Conservation (phyloP, 2,888 invertebrate genomes). For the Aphidius colemani region DNA sequence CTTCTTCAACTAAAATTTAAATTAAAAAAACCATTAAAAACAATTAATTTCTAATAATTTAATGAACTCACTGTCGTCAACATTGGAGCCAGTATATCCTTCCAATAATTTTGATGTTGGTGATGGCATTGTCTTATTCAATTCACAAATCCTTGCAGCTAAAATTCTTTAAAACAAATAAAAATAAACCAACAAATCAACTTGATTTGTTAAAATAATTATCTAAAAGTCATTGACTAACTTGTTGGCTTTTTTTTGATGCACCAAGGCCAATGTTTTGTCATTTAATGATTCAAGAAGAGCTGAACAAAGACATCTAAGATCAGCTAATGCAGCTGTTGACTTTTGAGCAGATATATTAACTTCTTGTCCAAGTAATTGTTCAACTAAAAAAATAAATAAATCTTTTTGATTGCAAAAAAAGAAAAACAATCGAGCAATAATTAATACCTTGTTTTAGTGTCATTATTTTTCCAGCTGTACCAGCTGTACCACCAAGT, state of each 20-base stretch:
- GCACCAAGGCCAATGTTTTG: slow-evolving; percentile 80
- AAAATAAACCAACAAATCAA: slow-evolving; percentile 15
- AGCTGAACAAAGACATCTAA: slow-evolving; percentile 78
- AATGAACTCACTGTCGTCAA: slow-evolving; percentile 51
- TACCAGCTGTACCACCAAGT: slow-evolving; percentile 69
- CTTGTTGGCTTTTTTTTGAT: slow-evolving; percentile 82
- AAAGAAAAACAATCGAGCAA: slow-evolving; percentile 60
- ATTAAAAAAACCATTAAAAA: too few species aligned
- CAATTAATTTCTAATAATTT: too few species aligned
- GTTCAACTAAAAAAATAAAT: slow-evolving; percentile 67
- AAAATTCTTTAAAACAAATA: slow-evolving; percentile 68
- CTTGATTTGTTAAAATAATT: too few species aligned
- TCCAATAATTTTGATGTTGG: slow-evolving; percentile 73
- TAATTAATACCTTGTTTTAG: slow-evolving; percentile 68
- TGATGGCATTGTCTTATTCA: slow-evolving; percentile 77
- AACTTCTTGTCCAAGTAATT: slow-evolving; percentile 71
- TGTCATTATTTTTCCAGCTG: slow-evolving; percentile 74
- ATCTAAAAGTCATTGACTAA: too few species aligned
- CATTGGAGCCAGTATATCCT: slow-evolving; percentile 64
- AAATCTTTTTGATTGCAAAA: slow-evolving; percentile 5
- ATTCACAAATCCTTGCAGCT: slow-evolving; percentile 79
- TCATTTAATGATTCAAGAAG: slow-evolving; percentile 84
- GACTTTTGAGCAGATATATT: slow-evolving; percentile 65
- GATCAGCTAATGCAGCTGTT: slow-evolving; percentile 73
- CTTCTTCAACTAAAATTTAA: slow-evolving; percentile 17